A percentile compares a stretch with the other conserved stretches of the same genome.
Evolutionary conservation across 2,888 invertebrate species (phyloP).

Genomic region (Cheilosia urbana): DNA sequence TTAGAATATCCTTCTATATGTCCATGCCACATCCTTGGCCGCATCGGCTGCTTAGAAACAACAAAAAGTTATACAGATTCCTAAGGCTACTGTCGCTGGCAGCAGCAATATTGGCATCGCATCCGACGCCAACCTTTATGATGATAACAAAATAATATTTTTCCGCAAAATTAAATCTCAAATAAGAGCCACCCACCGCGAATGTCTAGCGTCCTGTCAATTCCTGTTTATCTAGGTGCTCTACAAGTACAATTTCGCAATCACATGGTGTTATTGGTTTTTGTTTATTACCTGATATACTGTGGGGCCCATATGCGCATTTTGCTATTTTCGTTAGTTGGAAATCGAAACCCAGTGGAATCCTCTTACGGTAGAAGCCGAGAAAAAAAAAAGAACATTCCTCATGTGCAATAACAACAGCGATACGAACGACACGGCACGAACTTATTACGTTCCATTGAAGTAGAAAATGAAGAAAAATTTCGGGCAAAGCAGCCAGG

Average conservation of each 20-base stretch:
- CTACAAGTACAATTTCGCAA: conserved; percentile 27
- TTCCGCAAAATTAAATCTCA: conserved; percentile 41
- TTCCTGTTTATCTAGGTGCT: conserved; percentile 25
- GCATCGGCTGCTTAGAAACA: not conserved
- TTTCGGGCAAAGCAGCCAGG: conserved; percentile 11
- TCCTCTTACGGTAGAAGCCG: conserved; percentile 6
- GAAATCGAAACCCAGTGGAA: conserved; percentile 32
- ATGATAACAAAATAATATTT: conserved; percentile 49
- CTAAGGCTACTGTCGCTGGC: not conserved
- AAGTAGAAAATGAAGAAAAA: conserved; percentile 29
- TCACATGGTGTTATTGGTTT: conserved; percentile 23
- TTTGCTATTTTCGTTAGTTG: conserved; percentile 17
- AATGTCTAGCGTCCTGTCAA: conserved; percentile 20
- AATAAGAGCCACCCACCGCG: conserved; percentile 6
- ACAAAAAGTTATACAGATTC: not conserved
- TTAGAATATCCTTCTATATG: conserved; percentile 11
- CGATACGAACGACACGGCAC: not conserved
- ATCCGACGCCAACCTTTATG: conserved; percentile 1
- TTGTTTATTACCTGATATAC: conserved; percentile 15
- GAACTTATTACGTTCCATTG: conserved; percentile 30
- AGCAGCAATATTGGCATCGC: conserved; percentile 8
- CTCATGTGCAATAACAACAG: conserved; percentile 22
- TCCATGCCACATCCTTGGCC: not conserved
- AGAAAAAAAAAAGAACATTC: conserved; percentile 1
- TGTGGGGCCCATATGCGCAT: conserved; percentile 20